Base-by-base conservation (phyloP, 2,888 invertebrate genomes). In the Orthosia cruda region DNA sequence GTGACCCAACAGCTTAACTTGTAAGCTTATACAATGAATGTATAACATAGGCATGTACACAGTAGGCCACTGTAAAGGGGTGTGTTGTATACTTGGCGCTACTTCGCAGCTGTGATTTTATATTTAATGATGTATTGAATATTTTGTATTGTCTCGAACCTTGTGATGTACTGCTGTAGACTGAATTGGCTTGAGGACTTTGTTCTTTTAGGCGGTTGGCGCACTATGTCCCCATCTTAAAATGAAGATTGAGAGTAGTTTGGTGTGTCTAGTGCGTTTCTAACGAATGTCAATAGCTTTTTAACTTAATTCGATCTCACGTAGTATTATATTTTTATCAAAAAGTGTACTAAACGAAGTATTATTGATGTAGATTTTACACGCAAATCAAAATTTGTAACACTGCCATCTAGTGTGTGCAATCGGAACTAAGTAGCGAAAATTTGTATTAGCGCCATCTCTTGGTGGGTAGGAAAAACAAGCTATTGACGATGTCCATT, bases 31-130 rank as follows among this genome's bases (percentile, higher is more conserved):
- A 32, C 40, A 61, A 26, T 66, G 45, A 70, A 62, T 40, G 71
- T 50, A 23, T 64, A 58, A 61, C 23, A 61, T 66, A 85, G 55
- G 61, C 71, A 67, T 61, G 45, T 74, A 77, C 49, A 69, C 71
- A 69, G 64, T 81, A 82, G 74, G 77, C 66, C 71, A 77, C 57
- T 76, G 40, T 81, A 71, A 71, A 62, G 74, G 71, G 71, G 77
- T 55, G 32, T 72, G 68, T 75, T 75, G 63, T 74, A 81, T 79
- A 77, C 67, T 73, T 82, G 71, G 75, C 84, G 81, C 80, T 89
- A 83, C 78, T 83, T 79, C 81, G 83, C 87, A 87, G 77, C 90
- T 90, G 90, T 90, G 90, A 90, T 90, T 88, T 83, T 74, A 77
- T 82, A 83, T 68, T 73, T 87, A 86, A 76, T 78, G 76, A 67